Evolutionary conservation across 2,888 invertebrate species (phyloP), one percentile per base, ranked within the genome.

Genomic region (Lottia gigantea): DNA sequence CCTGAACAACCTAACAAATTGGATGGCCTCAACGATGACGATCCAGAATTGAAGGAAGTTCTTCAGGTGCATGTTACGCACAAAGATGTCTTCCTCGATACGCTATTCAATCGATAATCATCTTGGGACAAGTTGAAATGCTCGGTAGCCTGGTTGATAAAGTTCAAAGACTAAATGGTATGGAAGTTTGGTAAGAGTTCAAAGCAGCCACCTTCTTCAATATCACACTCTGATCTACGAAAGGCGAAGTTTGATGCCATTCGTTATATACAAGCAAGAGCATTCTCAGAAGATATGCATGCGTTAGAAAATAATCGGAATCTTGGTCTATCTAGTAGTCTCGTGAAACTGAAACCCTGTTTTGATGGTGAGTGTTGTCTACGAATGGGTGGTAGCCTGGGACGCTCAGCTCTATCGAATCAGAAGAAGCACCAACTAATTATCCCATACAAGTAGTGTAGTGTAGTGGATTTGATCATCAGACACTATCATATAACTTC

Each of bases 1-100:
- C 70, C 70, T 26, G 40, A 62, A n/a, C 67, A 55, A 40, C 67
- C 67, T 19, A 23, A 55, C 19, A 55, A 19, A 55, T n/a, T 55
- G n/a, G 23, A 19, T n/a, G 23, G 8, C n/a, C 19, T 55, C 12
- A 19, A 8, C n/a, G 23, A 23, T 19, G 55, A 55, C 23, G 55
- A 55, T 55, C 19, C 55, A 19, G 55, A 19, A 55, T 55, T 55
- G 19, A 55, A 55, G 55, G n/a, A 55, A 23, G n/a, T 23, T 55
- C 19, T 55, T 19, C n/a, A 19, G 55, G 19, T 55, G 23, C n/a
- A 55, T n/a, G n/a, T 55, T 19, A 55, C 55, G 7, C 55, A 55
- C n/a, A 7, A 55, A 55, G 55, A 55, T n/a, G 23, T 23, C 23
- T 55, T 55, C n/a, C 19, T 55, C n/a, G 23, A 55, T 19, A 19